Conservation (phyloP, 2,113 vertebrate species). For the Dendrocopos noguchii region DNA sequence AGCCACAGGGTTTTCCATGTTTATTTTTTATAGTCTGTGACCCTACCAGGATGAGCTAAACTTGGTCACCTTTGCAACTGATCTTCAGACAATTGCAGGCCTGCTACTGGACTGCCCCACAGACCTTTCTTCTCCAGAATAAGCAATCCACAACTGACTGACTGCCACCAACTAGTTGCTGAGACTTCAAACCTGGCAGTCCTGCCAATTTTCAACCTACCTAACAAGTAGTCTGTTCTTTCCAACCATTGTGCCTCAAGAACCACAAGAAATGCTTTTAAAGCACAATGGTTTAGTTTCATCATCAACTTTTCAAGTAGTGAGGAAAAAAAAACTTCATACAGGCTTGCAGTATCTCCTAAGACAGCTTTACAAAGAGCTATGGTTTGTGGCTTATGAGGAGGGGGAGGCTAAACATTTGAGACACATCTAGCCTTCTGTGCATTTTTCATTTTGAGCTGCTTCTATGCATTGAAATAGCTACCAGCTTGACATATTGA, state of each 20-base stretch:
- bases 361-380: neutral
- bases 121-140: neutral
- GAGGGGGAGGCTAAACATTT: neutral
- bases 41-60: neutral
- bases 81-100: neutral
- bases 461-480: neutral
- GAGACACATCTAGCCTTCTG: neutral
- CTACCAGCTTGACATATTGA: neutral
- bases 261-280: neutral
- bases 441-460: neutral
- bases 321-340: neutral
- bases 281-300: neutral
- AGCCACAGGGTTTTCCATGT: neutral
- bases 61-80: neutral
- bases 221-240: neutral
- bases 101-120: neutral
- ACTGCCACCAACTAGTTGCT: neutral
- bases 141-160: neutral
- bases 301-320: neutral
- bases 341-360: neutral
- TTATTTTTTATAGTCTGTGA: neutral
- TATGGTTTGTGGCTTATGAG: neutral
- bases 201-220: neutral
- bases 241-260: neutral
- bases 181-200: neutral